These are phyloP conservation scores for Eriocheir sinensis DNA, from an alignment of 1,140 invertebrate species.

Conservation along the genomic window DNA sequence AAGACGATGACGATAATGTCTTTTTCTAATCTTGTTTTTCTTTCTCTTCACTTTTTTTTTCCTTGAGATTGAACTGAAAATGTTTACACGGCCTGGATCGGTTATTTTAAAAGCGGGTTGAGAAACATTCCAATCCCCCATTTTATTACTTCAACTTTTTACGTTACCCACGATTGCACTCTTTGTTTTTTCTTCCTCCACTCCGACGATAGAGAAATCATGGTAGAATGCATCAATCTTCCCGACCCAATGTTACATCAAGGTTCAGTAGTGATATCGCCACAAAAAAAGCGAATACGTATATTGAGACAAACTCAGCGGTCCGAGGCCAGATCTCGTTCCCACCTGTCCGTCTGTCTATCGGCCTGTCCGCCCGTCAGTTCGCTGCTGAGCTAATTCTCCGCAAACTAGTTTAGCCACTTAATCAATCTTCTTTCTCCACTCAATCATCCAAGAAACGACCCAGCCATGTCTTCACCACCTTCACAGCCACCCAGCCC, in stretches of 20 bases:
- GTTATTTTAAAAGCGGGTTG: too few relatives aligned
- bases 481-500: neutral
- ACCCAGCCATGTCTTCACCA: slow-evolving; percentile 5
- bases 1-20: neutral
- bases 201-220: neutral
- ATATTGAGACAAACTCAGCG: neutral
- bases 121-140: neutral
- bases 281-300: neutral
- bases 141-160: neutral
- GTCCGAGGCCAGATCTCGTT: neutral
- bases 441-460: slow-evolving; percentile 13
- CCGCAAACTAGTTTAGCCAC: neutral
- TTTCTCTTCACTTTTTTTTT: neutral
- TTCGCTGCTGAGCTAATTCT: slow-evolving; percentile 23
- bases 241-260: too few relatives aligned
- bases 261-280: neutral
- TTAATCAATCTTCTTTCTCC: slow-evolving; percentile 16
- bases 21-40: neutral
- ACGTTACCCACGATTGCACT: too few relatives aligned
- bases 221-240: too few relatives aligned
- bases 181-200: neutral
- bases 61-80: neutral
- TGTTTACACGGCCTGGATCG: too few relatives aligned
- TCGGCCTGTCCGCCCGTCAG: neutral
- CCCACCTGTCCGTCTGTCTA: neutral